Percentiles rank a stretch among this genome's conserved stretches.
phyloP scores from a whole-genome alignment of 2,797 vertebrate species.

The Argyrosomus regius region DNA sequence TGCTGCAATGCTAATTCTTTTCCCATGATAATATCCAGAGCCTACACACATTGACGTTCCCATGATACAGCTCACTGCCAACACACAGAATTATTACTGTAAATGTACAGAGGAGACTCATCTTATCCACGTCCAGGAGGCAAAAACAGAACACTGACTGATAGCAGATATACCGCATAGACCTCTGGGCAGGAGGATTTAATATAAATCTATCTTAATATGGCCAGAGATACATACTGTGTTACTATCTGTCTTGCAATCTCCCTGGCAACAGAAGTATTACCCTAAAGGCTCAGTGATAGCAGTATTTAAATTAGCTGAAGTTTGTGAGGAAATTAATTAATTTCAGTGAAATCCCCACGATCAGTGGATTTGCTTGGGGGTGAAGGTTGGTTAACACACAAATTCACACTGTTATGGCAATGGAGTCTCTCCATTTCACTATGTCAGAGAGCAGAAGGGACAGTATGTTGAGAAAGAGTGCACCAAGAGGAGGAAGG shows the following conservation, averaged over 20 bases:
- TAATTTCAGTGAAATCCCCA: not conserved
- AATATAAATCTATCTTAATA: not conserved
- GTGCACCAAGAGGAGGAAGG: too few relatives aligned
- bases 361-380: not conserved
- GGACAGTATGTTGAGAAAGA: too few relatives aligned
- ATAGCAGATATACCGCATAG: not conserved
- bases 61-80: conserved; percentile 16
- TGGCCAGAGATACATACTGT: not conserved
- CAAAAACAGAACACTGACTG: not conserved
- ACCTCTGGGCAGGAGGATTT: not conserved
- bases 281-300: too few relatives aligned
- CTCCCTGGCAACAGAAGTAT: not conserved
- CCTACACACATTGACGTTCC: conserved; percentile 18
- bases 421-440: too few relatives aligned
- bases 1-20: conserved; percentile 23
- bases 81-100: not conserved
- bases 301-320: not conserved
- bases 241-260: not conserved
- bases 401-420: too few relatives aligned
- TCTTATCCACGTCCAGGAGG: not conserved
- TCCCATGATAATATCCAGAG: conserved; percentile 41
- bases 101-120: conserved; percentile 4
- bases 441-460: too few relatives aligned
- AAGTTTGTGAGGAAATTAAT: not conserved
- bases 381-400: not conserved